Evolutionary conservation across 2,888 invertebrate genomes (phyloP).

Genomic region (Cerastis leucographa): DNA sequence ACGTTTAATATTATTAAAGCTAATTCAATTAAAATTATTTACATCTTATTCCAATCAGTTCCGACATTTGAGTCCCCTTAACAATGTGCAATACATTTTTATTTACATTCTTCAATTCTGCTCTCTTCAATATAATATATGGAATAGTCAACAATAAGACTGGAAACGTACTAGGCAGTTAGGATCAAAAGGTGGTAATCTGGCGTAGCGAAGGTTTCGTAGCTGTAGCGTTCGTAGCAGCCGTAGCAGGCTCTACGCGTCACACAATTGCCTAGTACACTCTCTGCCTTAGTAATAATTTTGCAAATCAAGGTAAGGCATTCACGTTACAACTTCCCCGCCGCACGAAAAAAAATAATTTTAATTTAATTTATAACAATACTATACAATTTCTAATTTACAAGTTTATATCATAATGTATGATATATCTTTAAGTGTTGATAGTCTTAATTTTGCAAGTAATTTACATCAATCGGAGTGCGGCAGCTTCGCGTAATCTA

Average conservation of each 20-base stretch:
- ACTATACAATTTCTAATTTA: conserved; percentile 32
- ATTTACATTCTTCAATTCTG: conserved; percentile 69
- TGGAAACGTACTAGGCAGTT: conserved; percentile 22
- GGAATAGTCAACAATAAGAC: conserved; percentile 60
- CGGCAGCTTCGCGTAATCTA: conserved; percentile 42
- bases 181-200: background rate
- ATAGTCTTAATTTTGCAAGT: conserved; percentile 29
- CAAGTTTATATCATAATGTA: conserved; percentile 25
- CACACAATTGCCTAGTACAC: conserved; percentile 5
- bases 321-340: conserved; percentile 52
- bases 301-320: conserved; percentile 59
- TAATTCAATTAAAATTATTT: conserved; percentile 81
- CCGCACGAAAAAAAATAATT: conserved; percentile 48
- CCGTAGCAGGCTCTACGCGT: conserved; percentile 47
- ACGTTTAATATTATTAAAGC: conserved; percentile 80
- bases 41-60: conserved; percentile 89
- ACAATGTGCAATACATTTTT: conserved; percentile 74
- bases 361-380: conserved; percentile 30
- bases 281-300: conserved; percentile 50
- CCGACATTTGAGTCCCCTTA: conserved; percentile 83
- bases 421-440: conserved; percentile 16
- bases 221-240: conserved; percentile 37
- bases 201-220: conserved; percentile 25
- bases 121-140: conserved; percentile 54
- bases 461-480: conserved; percentile 35